A percentile compares a stretch with the other conserved stretches of the same genome.
Evolutionary conservation across 2,797 vertebrate genomes (phyloP).

Genomic region (Alauda arvensis): DNA sequence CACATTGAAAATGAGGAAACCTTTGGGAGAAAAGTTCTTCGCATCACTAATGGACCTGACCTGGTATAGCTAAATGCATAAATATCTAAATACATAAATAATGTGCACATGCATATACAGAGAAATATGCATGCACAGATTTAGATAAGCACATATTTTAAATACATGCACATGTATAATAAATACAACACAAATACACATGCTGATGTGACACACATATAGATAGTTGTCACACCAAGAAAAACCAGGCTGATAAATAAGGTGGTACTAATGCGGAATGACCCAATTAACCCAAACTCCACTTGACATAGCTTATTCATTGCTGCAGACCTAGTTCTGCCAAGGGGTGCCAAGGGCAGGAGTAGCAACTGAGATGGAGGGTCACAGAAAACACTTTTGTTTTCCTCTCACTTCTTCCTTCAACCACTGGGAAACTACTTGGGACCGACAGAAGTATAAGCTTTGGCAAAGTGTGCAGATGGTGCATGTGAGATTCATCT

Average conservation of each 20-base stretch:
- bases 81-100: background rate
- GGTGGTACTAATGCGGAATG: background rate
- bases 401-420: background rate
- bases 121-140: too few species aligned
- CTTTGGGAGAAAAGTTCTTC: background rate
- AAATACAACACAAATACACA: background rate
- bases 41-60: background rate
- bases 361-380: background rate
- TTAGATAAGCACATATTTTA: background rate
- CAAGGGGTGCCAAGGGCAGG: too few species aligned
- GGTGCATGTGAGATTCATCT: background rate
- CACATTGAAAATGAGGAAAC: background rate
- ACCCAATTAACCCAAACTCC: background rate
- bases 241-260: background rate
- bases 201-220: fast-evolving
- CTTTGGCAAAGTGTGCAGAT: background rate
- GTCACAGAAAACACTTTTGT: background rate
- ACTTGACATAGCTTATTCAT: background rate
- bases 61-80: background rate
- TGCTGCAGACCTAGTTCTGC: background rate
- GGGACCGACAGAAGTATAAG: background rate
- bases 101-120: fast-evolving
- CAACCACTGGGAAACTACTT: background rate
- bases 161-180: background rate
- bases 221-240: background rate